These are phyloP conservation scores for Clarias fuscus DNA, from an alignment of 2,797 vertebrate species.

Conservation along the genomic window DNA sequence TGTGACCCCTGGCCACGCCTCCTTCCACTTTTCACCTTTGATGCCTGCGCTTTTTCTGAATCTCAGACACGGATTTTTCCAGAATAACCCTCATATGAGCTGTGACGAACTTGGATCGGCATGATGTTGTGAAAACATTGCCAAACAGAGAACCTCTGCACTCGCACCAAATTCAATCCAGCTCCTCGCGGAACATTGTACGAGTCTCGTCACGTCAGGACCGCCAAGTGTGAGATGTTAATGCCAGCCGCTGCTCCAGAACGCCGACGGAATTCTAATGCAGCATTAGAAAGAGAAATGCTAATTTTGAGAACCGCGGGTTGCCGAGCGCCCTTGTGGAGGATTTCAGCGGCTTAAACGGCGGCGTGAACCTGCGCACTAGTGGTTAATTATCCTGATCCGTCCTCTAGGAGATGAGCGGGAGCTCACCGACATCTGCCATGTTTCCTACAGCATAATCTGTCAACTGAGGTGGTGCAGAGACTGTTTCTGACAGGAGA, in stretches of 20 bases:
- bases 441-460: background rate
- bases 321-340: slow-evolving; percentile 21
- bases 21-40: background rate
- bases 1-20: background rate
- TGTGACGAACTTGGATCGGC: background rate
- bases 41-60: background rate
- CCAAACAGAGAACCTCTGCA: background rate
- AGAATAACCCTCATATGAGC: background rate
- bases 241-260: slow-evolving; percentile 5
- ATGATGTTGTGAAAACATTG: background rate
- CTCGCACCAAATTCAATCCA: background rate
- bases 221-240: background rate
- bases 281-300: slow-evolving; percentile 9
- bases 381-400: slow-evolving; percentile 51
- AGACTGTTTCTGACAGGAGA: background rate
- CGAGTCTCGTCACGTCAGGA: background rate
- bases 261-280: slow-evolving; percentile 20
- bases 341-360: background rate
- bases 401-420: slow-evolving; percentile 36
- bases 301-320: slow-evolving; percentile 23
- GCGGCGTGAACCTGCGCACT: slow-evolving; percentile 27
- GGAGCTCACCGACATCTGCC: slow-evolving; percentile 14
- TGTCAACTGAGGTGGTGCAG: too few relatives aligned
- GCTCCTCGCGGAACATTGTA: background rate
- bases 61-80: background rate